Base-by-base conservation (phyloP, 2,888 invertebrate genomes). In the Neoascia interrupta region DNA sequence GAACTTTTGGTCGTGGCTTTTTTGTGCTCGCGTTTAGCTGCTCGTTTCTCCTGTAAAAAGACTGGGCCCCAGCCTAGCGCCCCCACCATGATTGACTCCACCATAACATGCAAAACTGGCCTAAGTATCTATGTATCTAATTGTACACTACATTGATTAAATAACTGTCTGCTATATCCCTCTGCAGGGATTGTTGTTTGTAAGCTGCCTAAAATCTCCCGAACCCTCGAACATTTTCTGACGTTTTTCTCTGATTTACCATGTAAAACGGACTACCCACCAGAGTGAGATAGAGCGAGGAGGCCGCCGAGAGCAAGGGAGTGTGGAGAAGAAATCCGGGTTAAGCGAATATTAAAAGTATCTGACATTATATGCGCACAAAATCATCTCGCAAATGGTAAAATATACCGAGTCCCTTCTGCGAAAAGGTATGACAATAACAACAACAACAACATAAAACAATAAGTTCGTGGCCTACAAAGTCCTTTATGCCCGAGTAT, bases 301-400 rank as follows among this genome's bases (percentile, higher is more conserved):
- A 11, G 6, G 26, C 15, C 3, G 26, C 23, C n/a, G n/a, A 41
- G 19, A 28, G 6, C n/a, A 34, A 21, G 21, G 8, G 21, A 6
- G 8, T 4, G 36, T 8, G 5, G 37, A 18, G 4, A 49, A 56
- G 45, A 54, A 60, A 58, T 64, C 64, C 39, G 53, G 70, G 70
- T 54, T 70, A 64, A 76, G 72, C 64, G 72, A 64, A 69, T 75
- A 69, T 58, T 63, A 45, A 75, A 75, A 63, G 43, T 64, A 76
- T 41, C 64, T 58, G 51, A 69, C 56, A 76, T 64, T 76, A 76
- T n/a, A n/a, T 76, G 64, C 72, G 76, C 76, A 76, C 70, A 53
- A 64, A 64, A 64, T 64, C 64, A 58, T 64, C 73, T 64, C 51
- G 39, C 51, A 64, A 70, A 76, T 63, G 53, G 56, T 53, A 54